Evolutionary conservation across 2,888 invertebrate species (phyloP).

Genomic region (Tiliacea aurago): DNA sequence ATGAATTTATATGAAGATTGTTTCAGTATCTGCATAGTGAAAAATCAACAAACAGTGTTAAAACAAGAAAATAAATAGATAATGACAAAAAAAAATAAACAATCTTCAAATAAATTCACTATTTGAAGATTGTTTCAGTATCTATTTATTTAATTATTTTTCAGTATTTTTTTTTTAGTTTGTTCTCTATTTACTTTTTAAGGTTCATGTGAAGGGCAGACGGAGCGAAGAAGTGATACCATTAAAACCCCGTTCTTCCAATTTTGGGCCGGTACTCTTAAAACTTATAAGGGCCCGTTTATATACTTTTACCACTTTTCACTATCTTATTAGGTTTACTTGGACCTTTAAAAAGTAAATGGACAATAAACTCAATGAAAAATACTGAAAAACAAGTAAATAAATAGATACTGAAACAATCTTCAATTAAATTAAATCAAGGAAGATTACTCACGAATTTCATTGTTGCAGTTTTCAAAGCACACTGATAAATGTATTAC

Average conservation of each 20-base stretch:
- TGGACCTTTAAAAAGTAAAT: background rate
- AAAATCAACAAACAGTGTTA: too few relatives aligned
- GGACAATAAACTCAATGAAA: background rate
- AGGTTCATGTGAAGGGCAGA: background rate
- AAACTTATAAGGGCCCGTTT: background rate
- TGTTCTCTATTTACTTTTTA: too few relatives aligned
- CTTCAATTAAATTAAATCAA: background rate
- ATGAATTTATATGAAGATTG: too few relatives aligned
- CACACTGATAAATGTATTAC: constrained; percentile 11
- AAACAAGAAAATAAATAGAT: too few relatives aligned
- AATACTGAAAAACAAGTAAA: background rate
- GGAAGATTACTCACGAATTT: constrained; percentile 33
- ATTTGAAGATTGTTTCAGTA: too few relatives aligned
- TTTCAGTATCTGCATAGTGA: too few relatives aligned
- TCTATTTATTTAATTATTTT: too few relatives aligned
- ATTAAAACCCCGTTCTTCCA: background rate
- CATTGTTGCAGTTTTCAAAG: constrained; percentile 25
- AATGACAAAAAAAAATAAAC: too few relatives aligned
- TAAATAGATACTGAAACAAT: background rate
- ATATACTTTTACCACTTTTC: background rate
- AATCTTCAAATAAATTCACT: too few relatives aligned
- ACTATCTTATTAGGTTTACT: background rate
- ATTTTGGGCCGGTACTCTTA: too few relatives aligned
- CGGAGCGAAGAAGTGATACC: background rate
- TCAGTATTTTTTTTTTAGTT: too few relatives aligned